Percentiles rank a stretch among this genome's conserved stretches.
Evolutionary conservation across 2,113 vertebrate species (phyloP).

Genomic region (Odobenus rosmarus): DNA sequence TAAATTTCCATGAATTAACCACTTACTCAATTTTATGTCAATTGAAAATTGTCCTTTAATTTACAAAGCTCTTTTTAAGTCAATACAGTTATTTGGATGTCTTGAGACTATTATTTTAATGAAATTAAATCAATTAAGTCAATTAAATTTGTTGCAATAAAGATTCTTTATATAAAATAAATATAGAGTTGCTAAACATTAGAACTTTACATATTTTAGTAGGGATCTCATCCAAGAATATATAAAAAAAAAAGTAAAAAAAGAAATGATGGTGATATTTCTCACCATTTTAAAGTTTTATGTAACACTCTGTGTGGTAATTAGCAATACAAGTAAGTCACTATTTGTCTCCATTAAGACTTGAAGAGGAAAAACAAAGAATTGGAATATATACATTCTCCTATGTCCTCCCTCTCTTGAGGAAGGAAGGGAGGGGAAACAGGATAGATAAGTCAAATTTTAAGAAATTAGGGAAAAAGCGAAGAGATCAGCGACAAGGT

Average conservation of each 20-base stretch:
- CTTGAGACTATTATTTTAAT: conserved; percentile 1
- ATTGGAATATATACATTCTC: neutral
- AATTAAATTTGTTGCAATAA: neutral
- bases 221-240: neutral
- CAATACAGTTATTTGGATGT: neutral
- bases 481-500: neutral
- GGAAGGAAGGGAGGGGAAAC: neutral
- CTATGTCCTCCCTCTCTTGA: neutral
- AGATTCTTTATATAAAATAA: neutral
- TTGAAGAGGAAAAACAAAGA: neutral
- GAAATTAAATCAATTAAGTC: conserved; percentile 47
- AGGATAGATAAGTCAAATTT: neutral
- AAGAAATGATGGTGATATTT: neutral
- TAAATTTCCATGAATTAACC: conserved; percentile 10
- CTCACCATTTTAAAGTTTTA: neutral
- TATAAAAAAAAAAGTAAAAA: neutral
- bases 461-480: neutral
- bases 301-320: neutral
- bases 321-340: neutral
- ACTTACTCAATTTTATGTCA: conserved; percentile 41
- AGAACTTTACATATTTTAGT: neutral
- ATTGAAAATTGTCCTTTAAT: conserved; percentile 41
- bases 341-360: neutral
- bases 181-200: neutral
- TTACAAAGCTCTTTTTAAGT: conserved; percentile 46